Conservation (phyloP, 2,113 vertebrate species). For the Cyphotilapia sp. region DNA sequence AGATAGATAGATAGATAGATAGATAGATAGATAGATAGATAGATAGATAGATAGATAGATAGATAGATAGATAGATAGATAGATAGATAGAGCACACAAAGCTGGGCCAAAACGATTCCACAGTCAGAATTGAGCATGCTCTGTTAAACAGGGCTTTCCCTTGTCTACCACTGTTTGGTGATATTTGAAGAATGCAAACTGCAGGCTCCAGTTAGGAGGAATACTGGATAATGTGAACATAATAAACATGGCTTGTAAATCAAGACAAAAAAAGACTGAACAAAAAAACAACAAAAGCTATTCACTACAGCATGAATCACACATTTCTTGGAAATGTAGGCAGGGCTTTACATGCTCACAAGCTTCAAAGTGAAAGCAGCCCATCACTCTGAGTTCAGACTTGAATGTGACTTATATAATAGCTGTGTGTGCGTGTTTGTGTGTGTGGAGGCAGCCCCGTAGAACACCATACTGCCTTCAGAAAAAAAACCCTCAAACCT, state of each 20-base stretch:
- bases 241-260: neutral
- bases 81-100: neutral
- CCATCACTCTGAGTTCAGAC: constrained; percentile 44
- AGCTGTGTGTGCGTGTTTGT: neutral
- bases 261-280: neutral
- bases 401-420: constrained; percentile 52
- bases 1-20: fast-evolving
- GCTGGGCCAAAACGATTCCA: neutral
- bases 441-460: constrained; percentile 31
- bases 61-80: neutral
- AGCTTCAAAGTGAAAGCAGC: constrained; percentile 22
- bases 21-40: neutral
- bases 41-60: neutral
- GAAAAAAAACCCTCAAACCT: neutral
- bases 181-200: neutral
- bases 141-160: neutral
- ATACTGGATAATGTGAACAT: neutral
- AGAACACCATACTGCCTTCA: neutral
- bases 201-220: neutral
- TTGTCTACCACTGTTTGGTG: neutral
- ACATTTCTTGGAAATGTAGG: constrained; percentile 46
- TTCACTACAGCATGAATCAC: constrained; percentile 53
- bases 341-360: constrained; percentile 4
- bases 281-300: neutral
- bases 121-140: neutral